A percentile compares a stretch with the other conserved stretches of the same genome.
These are phyloP conservation scores for Caranx ignobilis DNA, from an alignment of 2,113 vertebrate species.

Conservation along the genomic window DNA sequence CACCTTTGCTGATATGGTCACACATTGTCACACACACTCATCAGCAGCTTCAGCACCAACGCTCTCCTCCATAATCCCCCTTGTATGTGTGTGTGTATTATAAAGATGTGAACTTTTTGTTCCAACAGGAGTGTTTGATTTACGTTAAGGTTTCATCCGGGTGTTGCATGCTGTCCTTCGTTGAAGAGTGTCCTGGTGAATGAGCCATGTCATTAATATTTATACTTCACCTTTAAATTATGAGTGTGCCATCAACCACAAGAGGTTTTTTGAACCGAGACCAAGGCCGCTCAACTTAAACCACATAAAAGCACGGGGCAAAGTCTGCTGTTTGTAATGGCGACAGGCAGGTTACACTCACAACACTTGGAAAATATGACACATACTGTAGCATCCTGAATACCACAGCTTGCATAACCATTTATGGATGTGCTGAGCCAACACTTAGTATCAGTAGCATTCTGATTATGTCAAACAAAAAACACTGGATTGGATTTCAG, in stretches of 20 bases:
- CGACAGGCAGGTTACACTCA: slow-evolving; percentile 47
- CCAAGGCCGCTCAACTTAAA: slow-evolving; percentile 47
- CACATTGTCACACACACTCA: slow-evolving; percentile 47
- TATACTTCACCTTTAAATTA: slow-evolving; percentile 74
- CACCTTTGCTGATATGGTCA: slow-evolving; percentile 50
- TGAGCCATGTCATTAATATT: slow-evolving; percentile 71
- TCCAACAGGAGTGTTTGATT: slow-evolving; percentile 38
- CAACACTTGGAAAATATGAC: slow-evolving; percentile 58
- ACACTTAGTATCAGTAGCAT: not conserved
- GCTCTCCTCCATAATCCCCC: not conserved
- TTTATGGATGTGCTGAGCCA: slow-evolving; percentile 61
- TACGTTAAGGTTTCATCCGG: slow-evolving; percentile 22
- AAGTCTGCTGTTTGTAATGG: slow-evolving; percentile 65
- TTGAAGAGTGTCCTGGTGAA: slow-evolving; percentile 52
- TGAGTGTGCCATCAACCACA: slow-evolving; percentile 54
- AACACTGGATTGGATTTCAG: not conserved
- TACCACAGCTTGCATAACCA: slow-evolving; percentile 26
- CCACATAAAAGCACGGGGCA: slow-evolving; percentile 19
- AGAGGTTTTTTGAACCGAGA: slow-evolving; percentile 57
- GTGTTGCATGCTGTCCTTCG: not conserved
- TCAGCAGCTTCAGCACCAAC: slow-evolving; percentile 41
- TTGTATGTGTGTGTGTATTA: not conserved
- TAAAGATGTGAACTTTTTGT: slow-evolving; percentile 48
- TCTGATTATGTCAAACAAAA: not conserved
- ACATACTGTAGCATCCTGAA: slow-evolving; percentile 41